Evolutionary conservation across 2,888 invertebrate species (phyloP), one percentile per base, ranked within the genome.

Genomic region (Urechis unicinctus): DNA sequence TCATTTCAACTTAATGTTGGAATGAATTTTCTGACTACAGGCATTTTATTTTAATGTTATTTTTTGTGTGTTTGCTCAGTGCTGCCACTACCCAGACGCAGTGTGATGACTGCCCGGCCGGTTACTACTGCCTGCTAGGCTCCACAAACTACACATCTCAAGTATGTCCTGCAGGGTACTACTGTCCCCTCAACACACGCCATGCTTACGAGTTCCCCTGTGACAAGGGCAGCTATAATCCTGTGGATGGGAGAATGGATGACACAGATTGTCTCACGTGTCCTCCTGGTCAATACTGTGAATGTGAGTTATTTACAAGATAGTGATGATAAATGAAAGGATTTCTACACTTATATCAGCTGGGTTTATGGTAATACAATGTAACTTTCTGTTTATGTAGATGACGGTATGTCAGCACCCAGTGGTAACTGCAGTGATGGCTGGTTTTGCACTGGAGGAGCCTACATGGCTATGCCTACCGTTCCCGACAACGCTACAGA

Each of bases 381-480:
- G 44, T n/a, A 43, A 43, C 43, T 5, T 17, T 24, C 53, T 41
- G 55, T 41, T 52, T 42, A 52, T 60, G 5, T 61, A 74, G 75
- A 56, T 64, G 73, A 71, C 61, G 74, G 74, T 6, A 48, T 72
- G 51, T 49, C 64, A 6, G 50, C 52, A 3, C 66, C 74, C 0
- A 66, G 66, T 53, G 74, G 72, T 31, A 68, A 70, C 59, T 75
- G 75, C 58, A 59, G 66, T 1, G 69, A 61, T 4, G 75, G 75
- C 4, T 75, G 71, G 70, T 75, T 68, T 64, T 75, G 75, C 52
- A 67, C 70, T 2, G 72, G 73, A 2, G 65, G 65, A 0, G 69
- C 75, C 3, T 67, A 55, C 58, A 67, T 68, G 62, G 58, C 66
- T 0, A 56, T 64, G 56, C 75, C 75, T 0, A 58, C 61, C 17